Base-by-base conservation (phyloP, 2,797 vertebrate species). In the Tenualosa ilisha region DNA sequence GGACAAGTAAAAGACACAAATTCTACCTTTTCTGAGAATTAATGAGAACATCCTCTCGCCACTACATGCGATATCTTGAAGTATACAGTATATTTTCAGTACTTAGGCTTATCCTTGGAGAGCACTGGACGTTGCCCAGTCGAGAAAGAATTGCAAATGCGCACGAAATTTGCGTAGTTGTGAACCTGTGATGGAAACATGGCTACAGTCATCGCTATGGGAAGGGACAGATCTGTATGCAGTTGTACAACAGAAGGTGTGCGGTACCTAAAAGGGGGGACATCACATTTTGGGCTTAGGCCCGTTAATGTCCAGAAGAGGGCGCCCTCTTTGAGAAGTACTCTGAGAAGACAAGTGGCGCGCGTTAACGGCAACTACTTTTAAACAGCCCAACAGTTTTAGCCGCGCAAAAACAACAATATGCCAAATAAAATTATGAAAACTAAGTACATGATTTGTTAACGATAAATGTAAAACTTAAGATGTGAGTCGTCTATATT, bases 1-100 rank as follows among this genome's bases (percentile, higher is more conserved):
- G 89, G 0, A 86, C 84, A 86, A 11, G 51, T 0, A 84, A 12
- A 82, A 81, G 11, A 72, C 65, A 72, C 65, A 65, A 26, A 65
- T 49, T 86, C 56, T 82, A 85, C 54, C 63, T 65, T 59, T 6
- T 50, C 6, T 83, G 8, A 63, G 6, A 9, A 53, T 22, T 13
- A 53, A 1, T 53, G 51, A 24, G n/a, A n/a, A n/a, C n/a, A n/a
- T n/a, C n/a, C n/a, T n/a, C n/a, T n/a, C n/a, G n/a, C n/a, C n/a
- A n/a, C n/a, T 7, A 8, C 46, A 46, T 26, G 24, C 2, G n/a
- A 12, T 24, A 22, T 20, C 56, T 22, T 5, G 56, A 59, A 20
- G 56, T 59, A 59, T 22, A 59, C 51, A 15, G 13, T 53, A 59
- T 22, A 56, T 59, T 59, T n/a, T 5, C 22, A 59, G n/a, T n/a